These are phyloP conservation scores for Rhincodon typus DNA, from an alignment of 2,797 vertebrate species.

Conservation along the genomic window DNA sequence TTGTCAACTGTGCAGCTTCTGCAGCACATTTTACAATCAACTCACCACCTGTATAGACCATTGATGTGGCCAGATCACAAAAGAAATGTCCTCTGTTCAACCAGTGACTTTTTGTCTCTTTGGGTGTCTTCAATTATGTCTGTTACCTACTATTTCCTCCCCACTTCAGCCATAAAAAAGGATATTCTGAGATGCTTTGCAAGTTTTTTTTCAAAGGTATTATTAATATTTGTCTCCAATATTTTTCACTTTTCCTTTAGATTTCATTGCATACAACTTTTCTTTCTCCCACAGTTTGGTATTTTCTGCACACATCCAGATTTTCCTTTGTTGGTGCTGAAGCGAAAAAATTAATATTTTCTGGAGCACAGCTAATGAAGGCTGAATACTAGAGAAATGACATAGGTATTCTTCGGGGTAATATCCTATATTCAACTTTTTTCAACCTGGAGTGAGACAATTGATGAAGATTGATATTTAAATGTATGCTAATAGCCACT, in stretches of 20 bases:
- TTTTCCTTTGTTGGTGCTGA: neutral
- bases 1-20: no score
- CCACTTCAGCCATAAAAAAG: neutral
- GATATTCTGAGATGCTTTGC: neutral
- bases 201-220: neutral
- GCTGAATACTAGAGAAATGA: neutral
- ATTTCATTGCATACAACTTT: neutral
- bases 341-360: neutral
- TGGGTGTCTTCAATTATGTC: neutral
- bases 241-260: neutral
- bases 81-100: no score
- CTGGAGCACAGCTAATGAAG: neutral
- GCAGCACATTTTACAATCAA: no score
- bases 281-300: neutral
- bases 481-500: no score
- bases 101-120: neutral
- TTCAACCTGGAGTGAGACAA: no score
- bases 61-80: no score
- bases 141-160: neutral
- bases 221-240: neutral
- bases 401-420: neutral
- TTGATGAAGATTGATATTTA: no score
- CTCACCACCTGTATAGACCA: no score
- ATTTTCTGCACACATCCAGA: neutral
- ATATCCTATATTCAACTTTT: no score